These are phyloP conservation scores for Andrena trimmerana DNA, from an alignment of 2,888 invertebrate species.

Conservation along the genomic window DNA sequence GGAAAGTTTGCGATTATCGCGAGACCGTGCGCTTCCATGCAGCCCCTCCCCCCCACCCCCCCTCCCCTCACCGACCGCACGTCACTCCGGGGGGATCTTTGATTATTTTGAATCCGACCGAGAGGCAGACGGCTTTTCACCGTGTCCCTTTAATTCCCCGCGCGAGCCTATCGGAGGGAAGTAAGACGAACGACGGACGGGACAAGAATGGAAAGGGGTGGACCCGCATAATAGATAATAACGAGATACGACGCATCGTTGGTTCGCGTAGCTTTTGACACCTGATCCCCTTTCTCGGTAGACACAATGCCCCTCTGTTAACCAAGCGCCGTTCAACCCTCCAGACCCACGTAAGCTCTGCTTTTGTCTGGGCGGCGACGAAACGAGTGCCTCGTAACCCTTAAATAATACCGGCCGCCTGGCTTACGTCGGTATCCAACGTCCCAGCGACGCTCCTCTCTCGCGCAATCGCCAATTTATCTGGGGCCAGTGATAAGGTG, in stretches of 20 bases:
- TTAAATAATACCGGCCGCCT: conserved; percentile 56
- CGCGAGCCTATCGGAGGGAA: neutral
- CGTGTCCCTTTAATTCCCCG: neutral
- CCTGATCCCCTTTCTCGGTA: conserved; percentile 64
- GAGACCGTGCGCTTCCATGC: neutral
- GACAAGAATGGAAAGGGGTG: conserved; percentile 22
- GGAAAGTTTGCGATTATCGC: conserved; percentile 31
- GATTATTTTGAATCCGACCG: neutral
- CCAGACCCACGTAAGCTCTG: conserved; percentile 48
- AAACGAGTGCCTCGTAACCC: conserved; percentile 60
- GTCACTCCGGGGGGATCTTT: neutral
- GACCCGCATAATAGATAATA: conserved; percentile 55
- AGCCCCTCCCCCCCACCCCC: neutral
- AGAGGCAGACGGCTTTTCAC: neutral
- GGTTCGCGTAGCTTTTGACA: conserved; percentile 67
- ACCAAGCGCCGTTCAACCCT: conserved; percentile 51
- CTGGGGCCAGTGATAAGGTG: conserved; percentile 4
- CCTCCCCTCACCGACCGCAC: too few species aligned
- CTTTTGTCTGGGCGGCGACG: conserved; percentile 57
- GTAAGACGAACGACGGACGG: neutral
- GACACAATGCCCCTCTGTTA: conserved; percentile 54
- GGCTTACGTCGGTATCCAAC: conserved; percentile 30
- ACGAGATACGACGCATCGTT: conserved; percentile 45
- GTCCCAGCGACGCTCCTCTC: neutral
- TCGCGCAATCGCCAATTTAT: conserved; percentile 25